A percentile compares a stretch with the other conserved stretches of the same genome.
Conservation (phyloP, 2,888 invertebrate species). For the Latheticus oryzae region DNA sequence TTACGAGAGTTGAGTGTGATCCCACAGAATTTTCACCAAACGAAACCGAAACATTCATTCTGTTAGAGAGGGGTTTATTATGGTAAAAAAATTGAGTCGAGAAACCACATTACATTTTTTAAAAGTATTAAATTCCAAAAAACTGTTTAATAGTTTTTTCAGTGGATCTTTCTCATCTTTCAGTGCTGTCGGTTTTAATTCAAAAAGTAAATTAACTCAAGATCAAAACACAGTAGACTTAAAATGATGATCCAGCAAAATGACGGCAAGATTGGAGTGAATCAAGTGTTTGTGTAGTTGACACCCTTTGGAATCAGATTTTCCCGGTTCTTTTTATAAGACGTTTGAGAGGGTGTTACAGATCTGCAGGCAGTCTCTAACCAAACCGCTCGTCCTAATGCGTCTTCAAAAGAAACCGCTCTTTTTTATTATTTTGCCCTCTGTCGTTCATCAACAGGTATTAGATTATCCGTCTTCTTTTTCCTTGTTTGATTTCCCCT, state of each 20-base stretch:
- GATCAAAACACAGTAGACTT: conserved; percentile 47
- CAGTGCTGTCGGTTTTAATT: conserved; percentile 47
- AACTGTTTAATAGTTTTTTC: conserved; percentile 2
- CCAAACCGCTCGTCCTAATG: conserved; percentile 51
- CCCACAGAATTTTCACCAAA: conserved; percentile 22
- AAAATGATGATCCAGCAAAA: conserved; percentile 58
- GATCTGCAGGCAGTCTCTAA: conserved; percentile 46
- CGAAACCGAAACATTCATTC: conserved; percentile 11
- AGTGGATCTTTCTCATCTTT: not conserved
- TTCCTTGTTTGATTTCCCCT: conserved; percentile 28
- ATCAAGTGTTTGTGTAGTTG: conserved; percentile 63
- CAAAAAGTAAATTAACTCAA: conserved; percentile 50
- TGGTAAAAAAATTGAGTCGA: conserved; percentile 50
- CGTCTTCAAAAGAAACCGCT: conserved; percentile 34
- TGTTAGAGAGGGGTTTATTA: conserved; percentile 45
- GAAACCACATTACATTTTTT: too few relatives aligned
- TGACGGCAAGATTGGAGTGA: conserved; percentile 59
- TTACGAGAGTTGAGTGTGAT: conserved; percentile 20
- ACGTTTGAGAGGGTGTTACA: conserved; percentile 49
- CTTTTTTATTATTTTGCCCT: conserved; percentile 27
- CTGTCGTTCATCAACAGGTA: conserved; percentile 57
- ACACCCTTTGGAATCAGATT: conserved; percentile 64
- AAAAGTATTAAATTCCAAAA: too few relatives aligned
- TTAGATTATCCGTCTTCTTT: conserved; percentile 50
- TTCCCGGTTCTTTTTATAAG: conserved; percentile 57